Evolutionary conservation across 2,888 invertebrate species (phyloP), one percentile per base, ranked within the genome.

Genomic region (Limenitis camilla): DNA sequence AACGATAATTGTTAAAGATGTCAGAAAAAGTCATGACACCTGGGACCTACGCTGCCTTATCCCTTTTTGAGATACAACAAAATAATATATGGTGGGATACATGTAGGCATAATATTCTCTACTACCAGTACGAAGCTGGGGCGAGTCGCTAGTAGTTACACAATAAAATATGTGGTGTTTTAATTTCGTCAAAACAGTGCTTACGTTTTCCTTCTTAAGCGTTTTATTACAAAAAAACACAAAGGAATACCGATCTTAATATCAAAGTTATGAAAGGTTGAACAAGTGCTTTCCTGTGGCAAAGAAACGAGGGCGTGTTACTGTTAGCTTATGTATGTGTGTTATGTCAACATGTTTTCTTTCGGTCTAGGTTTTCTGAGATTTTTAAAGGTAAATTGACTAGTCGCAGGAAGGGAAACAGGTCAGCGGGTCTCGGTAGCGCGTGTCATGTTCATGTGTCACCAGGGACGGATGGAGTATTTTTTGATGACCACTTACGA

Each of bases 371-470:
- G 78, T 76, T 83, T 79, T 72, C 74, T 61, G 71, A 79, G 76
- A 72, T 76, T 85, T 85, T 81, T 84, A 78, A 77, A 81, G 75
- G 78, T 77, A 82, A 85, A 86, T 86, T 85, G 81, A 85, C 84
- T 81, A 74, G 85, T 81, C 70, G 75, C 80, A 76, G 75, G 71
- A 71, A 72, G 76, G 77, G 79, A 86, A 86, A 72, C 81, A 75
- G 87, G 86, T 85, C 86, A 86, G 79, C 81, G 69, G 81, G 83
- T 78, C 78, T 79, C 71, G 67, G 69, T 68, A 63, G 68, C 75
- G 72, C 75, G 72, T 83, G 81, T 85, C 84, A 84, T 77, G 82
- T 82, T 83, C 81, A 82, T 78, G 80, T 76, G 77, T 72, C 82
- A 82, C 71, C 77, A 77, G 86, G 71, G 72, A 45, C 64, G 79